Percentiles rank a stretch among this genome's conserved stretches.
Evolutionary conservation across 2,888 invertebrate species (phyloP).

Genomic region (Dasypogon diadema): DNA sequence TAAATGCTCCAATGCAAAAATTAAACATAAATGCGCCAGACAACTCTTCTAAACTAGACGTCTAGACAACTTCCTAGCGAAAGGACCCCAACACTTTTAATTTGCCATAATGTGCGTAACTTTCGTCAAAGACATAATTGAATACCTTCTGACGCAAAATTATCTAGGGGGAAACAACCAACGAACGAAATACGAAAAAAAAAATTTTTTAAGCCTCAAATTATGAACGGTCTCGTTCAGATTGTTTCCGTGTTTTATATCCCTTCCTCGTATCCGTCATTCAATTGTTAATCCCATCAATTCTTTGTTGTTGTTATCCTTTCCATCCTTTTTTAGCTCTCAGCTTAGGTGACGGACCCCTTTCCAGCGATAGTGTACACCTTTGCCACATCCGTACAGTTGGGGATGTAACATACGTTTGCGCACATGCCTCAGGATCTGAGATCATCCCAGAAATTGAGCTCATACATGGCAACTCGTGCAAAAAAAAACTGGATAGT

Average conservation of each 20-base stretch:
- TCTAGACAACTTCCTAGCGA: not conserved
- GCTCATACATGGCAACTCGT: not conserved
- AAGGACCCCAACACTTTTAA: not conserved
- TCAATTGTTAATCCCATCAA: conserved; percentile 55
- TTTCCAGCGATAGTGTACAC: conserved; percentile 29
- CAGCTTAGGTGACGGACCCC: conserved; percentile 53
- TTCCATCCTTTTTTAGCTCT: conserved; percentile 53
- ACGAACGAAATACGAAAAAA: not conserved
- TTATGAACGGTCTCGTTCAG: conserved; percentile 24
- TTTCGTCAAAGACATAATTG: conserved; percentile 34
- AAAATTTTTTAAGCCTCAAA: conserved; percentile 27
- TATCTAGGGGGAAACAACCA: conserved; percentile 18
- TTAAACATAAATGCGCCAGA: not conserved
- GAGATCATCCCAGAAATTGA: not conserved
- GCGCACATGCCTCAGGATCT: conserved; percentile 5
- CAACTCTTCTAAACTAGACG: not conserved
- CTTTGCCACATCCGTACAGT: not conserved
- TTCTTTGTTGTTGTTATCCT: conserved; percentile 47
- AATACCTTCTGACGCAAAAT: conserved; percentile 2
- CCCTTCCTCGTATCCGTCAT: conserved; percentile 22
- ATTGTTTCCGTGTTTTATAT: conserved; percentile 33
- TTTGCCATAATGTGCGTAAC: conserved; percentile 17
- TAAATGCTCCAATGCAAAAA: not conserved
- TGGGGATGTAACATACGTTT: not conserved
- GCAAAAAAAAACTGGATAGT: conserved; percentile 32